These are phyloP conservation scores for Sphenodon punctatus DNA, from an alignment of 2,797 vertebrate species.

Conservation along the genomic window DNA sequence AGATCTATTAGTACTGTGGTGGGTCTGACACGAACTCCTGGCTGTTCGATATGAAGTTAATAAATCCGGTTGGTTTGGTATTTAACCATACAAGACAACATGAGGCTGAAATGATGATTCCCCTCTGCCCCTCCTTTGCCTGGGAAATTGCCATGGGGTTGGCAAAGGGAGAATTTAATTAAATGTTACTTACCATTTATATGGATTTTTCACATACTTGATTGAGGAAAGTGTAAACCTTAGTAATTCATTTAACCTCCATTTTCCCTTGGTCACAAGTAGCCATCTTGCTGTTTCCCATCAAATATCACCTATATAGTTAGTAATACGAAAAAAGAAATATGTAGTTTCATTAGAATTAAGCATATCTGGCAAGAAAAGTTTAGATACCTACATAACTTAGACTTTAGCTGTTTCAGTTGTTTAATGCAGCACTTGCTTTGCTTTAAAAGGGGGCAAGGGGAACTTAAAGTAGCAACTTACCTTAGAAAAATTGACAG, in stretches of 20 bases:
- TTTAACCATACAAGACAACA: slow-evolving; percentile 25
- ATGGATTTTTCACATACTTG: neutral
- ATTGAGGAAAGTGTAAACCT: neutral
- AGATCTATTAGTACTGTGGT: slow-evolving; percentile 87
- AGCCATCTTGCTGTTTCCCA: neutral
- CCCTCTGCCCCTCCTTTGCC: slow-evolving; percentile 6
- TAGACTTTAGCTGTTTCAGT: neutral
- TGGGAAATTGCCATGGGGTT: slow-evolving; percentile 61
- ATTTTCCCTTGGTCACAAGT: neutral
- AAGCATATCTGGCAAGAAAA: neutral
- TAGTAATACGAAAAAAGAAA: neutral
- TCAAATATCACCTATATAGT: neutral
- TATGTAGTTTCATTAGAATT: fast-evolving
- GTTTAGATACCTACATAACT: neutral
- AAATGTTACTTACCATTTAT: slow-evolving; percentile 17
- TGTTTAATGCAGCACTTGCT: neutral
- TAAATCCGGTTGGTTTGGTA: slow-evolving; percentile 52
- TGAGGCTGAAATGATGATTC: neutral
- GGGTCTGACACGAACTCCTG: slow-evolving; percentile 82
- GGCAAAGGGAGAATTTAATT: slow-evolving; percentile 13
- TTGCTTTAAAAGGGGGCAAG: neutral
- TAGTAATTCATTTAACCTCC: neutral
- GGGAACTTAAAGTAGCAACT: neutral
- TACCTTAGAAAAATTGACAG: neutral
- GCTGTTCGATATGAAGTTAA: slow-evolving; percentile 64